phyloP scores from a whole-genome alignment of 2,888 invertebrate genomes.

The Athetis lepigone region DNA sequence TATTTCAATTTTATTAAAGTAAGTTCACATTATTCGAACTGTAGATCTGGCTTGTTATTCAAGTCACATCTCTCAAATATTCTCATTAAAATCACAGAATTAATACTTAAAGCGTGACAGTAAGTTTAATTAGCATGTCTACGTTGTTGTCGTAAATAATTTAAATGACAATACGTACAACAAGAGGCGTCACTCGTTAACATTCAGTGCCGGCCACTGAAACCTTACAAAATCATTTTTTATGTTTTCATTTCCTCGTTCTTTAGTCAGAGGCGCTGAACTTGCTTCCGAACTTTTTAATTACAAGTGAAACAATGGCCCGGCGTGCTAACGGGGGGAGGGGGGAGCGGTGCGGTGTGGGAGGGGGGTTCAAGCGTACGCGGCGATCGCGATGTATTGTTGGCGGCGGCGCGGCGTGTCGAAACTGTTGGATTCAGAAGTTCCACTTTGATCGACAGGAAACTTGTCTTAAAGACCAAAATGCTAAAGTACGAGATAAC shows the following conservation, averaged over 20 bases:
- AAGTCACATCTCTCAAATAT: conserved; percentile 12
- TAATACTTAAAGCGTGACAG: conserved; percentile 3
- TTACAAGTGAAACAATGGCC: conserved; percentile 58
- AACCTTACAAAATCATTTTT: conserved; percentile 47
- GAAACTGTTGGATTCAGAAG: conserved; percentile 18
- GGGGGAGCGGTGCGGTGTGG: not conserved
- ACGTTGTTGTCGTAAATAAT: conserved; percentile 6
- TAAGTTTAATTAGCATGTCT: conserved; percentile 27
- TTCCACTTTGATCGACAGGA: not conserved
- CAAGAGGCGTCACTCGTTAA: conserved; percentile 2
- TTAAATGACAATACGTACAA: conserved; percentile 24
- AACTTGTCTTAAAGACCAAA: too few relatives aligned
- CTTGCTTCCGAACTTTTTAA: conserved; percentile 58
- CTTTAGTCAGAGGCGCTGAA: conserved; percentile 28
- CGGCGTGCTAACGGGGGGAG: not conserved
- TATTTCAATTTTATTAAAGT: not conserved
- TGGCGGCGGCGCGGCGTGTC: conserved; percentile 27
- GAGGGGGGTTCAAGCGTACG: not conserved
- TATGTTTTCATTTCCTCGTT: conserved; percentile 42
- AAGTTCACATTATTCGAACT: conserved; percentile 2
- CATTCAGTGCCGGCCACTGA: conserved; percentile 26
- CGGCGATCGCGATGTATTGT: conserved; percentile 48
- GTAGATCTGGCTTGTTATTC: conserved; percentile 11
- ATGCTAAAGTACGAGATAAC: too few relatives aligned
- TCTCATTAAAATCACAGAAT: conserved; percentile 20